A percentile compares a stretch with the other conserved stretches of the same genome.
phyloP scores from a whole-genome alignment of 2,797 vertebrate genomes.

The Eremophila alpestris region DNA sequence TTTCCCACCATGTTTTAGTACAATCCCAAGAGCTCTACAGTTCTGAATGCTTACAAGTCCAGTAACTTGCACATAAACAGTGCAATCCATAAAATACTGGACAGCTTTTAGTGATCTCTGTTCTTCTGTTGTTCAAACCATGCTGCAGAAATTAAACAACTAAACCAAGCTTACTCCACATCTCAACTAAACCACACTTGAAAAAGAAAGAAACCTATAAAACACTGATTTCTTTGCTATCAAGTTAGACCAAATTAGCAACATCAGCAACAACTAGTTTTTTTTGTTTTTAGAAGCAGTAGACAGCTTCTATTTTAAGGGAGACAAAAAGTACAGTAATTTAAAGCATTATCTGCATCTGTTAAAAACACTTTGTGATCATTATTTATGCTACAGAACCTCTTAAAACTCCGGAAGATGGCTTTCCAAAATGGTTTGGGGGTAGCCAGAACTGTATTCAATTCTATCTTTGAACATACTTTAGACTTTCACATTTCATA shows the following conservation, averaged over 20 bases:
- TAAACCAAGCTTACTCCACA: not conserved
- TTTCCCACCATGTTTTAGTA: not conserved
- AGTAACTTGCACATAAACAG: not conserved
- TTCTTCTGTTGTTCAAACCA: not conserved
- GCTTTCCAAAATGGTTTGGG: not conserved
- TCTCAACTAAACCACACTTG: not conserved
- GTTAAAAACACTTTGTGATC: not conserved
- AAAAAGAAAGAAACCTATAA: not conserved
- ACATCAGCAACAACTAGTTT: not conserved
- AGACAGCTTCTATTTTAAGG: not conserved
- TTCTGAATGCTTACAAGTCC: not conserved
- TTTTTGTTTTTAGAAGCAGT: constrained; percentile 7
- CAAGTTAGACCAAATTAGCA: not conserved
- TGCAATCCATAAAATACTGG: not conserved
- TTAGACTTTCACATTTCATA: not conserved
- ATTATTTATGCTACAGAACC: not conserved
- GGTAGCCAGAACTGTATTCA: not conserved
- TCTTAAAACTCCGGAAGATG: not conserved
- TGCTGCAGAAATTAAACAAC: not conserved
- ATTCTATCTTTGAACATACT: not conserved
- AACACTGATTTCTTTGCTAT: not conserved
- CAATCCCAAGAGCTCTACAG: not conserved
- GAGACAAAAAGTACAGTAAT: not conserved
- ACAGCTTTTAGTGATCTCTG: not conserved
- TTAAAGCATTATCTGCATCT: not conserved